phyloP scores from a whole-genome alignment of 2,797 vertebrate genomes.

The Propithecus perrieri region DNA sequence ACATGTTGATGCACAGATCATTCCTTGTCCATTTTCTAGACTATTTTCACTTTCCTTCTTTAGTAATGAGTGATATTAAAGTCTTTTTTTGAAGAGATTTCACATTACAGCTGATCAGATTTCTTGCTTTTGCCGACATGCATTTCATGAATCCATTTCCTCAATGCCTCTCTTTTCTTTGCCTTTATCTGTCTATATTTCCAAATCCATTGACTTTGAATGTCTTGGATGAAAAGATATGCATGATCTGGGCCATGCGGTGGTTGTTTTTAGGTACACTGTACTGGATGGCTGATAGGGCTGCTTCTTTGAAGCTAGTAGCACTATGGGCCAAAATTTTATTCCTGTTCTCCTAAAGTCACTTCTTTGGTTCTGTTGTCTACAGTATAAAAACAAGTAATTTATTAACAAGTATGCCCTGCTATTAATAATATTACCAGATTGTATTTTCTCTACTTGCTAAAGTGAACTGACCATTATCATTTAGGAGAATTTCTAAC shows the following conservation, averaged over 20 bases:
- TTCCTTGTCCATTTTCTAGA: neutral
- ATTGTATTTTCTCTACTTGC: neutral
- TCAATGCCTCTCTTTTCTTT: neutral
- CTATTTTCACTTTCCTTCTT: constrained; percentile 40
- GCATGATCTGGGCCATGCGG: neutral
- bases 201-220: neutral
- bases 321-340: neutral
- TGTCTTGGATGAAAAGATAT: constrained; percentile 5
- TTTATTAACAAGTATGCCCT: neutral
- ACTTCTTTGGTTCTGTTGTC: neutral
- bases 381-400: neutral
- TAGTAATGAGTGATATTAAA: constrained; percentile 50
- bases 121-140: constrained; percentile 40
- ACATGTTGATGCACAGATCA: neutral
- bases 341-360: neutral
- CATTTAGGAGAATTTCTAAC: neutral
- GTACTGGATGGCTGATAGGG: neutral
- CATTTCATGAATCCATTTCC: constrained; percentile 35
- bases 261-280: neutral
- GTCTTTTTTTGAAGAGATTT: constrained; percentile 59
- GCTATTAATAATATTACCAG: neutral
- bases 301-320: neutral
- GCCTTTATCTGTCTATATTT: neutral
- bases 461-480: neutral
- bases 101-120: constrained; percentile 49